Percentiles rank a stretch among this genome's conserved stretches.
phyloP scores from a whole-genome alignment of 2,888 invertebrate species.

The Candidula unifasciata region DNA sequence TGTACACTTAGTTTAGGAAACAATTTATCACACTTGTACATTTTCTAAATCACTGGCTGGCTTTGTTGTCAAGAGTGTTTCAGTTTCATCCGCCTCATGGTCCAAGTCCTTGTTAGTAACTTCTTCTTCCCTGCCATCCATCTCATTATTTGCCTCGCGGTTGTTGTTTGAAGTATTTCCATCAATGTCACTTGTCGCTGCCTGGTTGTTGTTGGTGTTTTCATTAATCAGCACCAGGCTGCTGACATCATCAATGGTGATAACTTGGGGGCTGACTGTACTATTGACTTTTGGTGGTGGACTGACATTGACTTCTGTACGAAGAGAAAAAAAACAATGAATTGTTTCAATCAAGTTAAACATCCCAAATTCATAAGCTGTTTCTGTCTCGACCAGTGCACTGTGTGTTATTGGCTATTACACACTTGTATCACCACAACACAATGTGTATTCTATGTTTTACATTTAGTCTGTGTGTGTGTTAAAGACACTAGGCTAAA shows the following conservation, averaged over 20 bases:
- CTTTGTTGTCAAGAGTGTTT: background rate
- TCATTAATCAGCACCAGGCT: constrained; percentile 19
- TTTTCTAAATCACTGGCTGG: background rate
- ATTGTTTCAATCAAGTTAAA: background rate
- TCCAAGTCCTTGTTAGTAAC: no score
- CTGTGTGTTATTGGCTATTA: no score
- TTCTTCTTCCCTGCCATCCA: background rate
- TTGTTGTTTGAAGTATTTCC: background rate
- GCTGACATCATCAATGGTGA: constrained; percentile 38
- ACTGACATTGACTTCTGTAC: background rate
- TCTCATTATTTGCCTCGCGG: background rate
- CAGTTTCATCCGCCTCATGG: background rate
- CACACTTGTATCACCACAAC: no score
- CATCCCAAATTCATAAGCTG: no score
- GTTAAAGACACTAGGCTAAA: no score
- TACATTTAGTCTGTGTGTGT: no score
- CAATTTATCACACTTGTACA: background rate
- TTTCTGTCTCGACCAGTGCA: no score
- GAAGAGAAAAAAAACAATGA: background rate
- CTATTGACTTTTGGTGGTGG: background rate
- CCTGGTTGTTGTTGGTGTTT: background rate
- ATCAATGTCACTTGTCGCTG: background rate
- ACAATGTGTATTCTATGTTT: no score
- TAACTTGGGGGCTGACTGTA: constrained; percentile 16
- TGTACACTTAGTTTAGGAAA: no score